These are phyloP conservation scores for Netelia virgata DNA, from an alignment of 2,888 invertebrate species.

Conservation along the genomic window DNA sequence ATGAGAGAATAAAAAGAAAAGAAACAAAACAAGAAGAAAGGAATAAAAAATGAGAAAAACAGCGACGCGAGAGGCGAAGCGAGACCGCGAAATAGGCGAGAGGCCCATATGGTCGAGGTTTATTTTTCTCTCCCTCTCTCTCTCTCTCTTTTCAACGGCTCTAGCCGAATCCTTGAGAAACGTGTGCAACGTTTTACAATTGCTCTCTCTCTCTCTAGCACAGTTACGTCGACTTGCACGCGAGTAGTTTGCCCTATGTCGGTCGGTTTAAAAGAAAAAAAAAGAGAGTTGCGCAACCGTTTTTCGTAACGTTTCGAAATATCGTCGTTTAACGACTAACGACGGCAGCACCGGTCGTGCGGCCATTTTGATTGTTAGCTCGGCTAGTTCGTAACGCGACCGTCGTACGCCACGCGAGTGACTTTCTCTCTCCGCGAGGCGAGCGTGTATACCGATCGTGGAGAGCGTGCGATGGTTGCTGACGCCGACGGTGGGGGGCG, in stretches of 20 bases:
- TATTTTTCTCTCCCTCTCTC: no score
- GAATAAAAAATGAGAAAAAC: no score
- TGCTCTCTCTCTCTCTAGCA: constrained; percentile 11
- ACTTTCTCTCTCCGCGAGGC: constrained; percentile 71
- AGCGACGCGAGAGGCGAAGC: no score
- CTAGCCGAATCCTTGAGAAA: constrained; percentile 52
- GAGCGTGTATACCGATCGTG: constrained; percentile 64
- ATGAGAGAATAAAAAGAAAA: no score
- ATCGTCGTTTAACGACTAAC: constrained; percentile 14
- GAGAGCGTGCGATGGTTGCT: constrained; percentile 21
- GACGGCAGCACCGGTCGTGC: constrained; percentile 4
- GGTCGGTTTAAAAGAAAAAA: no score
- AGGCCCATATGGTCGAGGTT: no score
- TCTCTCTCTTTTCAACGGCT: no score
- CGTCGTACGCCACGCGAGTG: constrained; percentile 65
- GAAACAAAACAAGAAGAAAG: neutral
- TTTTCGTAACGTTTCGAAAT: constrained; percentile 40
- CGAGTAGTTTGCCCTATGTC: no score
- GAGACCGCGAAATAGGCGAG: no score
- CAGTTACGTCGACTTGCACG: neutral
- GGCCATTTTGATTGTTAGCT: constrained; percentile 25
- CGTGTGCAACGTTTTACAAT: constrained; percentile 32
- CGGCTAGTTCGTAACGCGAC: constrained; percentile 15
- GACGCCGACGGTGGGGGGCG: constrained; percentile 31
- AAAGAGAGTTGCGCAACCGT: no score